Evolutionary conservation across 1,140 invertebrate genomes (phyloP).

Genomic region (Achatina immaculata): DNA sequence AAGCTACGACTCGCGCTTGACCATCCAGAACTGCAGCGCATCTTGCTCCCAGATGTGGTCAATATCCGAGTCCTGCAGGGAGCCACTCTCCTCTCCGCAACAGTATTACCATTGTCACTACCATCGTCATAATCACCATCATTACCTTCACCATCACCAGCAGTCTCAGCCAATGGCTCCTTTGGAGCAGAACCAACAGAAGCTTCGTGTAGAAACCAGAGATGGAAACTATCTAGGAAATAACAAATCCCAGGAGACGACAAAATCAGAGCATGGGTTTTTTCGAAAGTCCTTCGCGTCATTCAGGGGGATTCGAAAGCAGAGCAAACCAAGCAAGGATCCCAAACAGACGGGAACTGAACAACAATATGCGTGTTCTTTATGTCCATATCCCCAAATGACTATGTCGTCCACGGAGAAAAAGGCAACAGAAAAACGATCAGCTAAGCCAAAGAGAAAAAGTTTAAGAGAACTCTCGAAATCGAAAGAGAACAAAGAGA

Average conservation of each 20-base stretch:
- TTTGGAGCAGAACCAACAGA: constrained; percentile 7
- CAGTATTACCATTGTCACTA: constrained; percentile 30
- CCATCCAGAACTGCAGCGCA: constrained; percentile 12
- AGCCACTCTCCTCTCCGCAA: constrained; percentile 5
- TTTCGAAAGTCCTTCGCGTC: constrained; percentile 33
- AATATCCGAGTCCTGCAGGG: background rate
- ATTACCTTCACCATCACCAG: constrained; percentile 29
- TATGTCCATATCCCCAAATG: constrained; percentile 25
- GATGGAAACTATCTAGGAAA: background rate
- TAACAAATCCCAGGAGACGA: background rate
- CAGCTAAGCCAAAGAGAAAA: constrained; percentile 23
- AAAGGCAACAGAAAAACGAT: constrained; percentile 18
- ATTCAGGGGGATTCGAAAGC: constrained; percentile 9
- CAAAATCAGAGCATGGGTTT: constrained; percentile 14
- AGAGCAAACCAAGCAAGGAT: background rate
- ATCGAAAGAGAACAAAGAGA: constrained; percentile 15
- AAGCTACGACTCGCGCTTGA: constrained; percentile 26
- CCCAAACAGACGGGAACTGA: background rate
- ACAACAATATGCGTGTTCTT: background rate
- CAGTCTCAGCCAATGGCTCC: constrained; percentile 1
- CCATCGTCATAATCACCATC: constrained; percentile 18
- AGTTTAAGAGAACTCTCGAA: constrained; percentile 12
- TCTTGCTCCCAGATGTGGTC: constrained; percentile 17
- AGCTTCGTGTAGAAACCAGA: background rate
- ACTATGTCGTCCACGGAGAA: background rate